Conservation (phyloP, 2,888 invertebrate species). For the Cetonia aurata region DNA sequence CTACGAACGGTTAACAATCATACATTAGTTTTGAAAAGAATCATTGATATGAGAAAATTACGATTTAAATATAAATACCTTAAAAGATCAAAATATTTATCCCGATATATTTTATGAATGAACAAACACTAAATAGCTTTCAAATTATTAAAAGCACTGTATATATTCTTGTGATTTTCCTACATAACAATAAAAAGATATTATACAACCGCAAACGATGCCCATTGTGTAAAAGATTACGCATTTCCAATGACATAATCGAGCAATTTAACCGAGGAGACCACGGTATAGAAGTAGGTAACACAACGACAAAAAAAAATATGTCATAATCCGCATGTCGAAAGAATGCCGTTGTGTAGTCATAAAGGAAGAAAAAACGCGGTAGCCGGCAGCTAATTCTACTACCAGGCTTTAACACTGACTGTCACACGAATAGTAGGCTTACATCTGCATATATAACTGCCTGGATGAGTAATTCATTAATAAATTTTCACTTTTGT, state of each 20-base stretch:
- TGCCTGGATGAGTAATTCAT: constrained; percentile 22
- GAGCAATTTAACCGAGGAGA: constrained; percentile 3
- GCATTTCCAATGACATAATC: constrained; percentile 20
- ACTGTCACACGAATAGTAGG: too few species aligned
- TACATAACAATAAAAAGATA: too few species aligned
- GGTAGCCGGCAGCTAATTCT: constrained; percentile 12
- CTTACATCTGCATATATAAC: constrained; percentile 2
- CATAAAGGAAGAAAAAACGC: background rate
- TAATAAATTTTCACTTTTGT: constrained; percentile 19
- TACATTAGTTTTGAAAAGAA: too few species aligned
- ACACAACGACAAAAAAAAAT: constrained; percentile 2
- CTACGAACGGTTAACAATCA: too few species aligned
- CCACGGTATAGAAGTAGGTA: background rate
- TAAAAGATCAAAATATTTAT: too few species aligned
- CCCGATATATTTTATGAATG: too few species aligned
- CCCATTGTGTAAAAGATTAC: background rate
- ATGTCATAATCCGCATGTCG: background rate
- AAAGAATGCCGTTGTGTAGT: background rate
- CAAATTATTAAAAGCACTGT: too few species aligned
- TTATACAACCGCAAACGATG: too few species aligned
- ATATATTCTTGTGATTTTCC: too few species aligned
- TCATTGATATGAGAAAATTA: too few species aligned
- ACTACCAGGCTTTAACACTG: constrained; percentile 23
- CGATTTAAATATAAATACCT: too few species aligned
- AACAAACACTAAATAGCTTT: too few species aligned